A percentile compares a stretch with the other conserved stretches of the same genome.
phyloP scores from a whole-genome alignment of 2,888 invertebrate genomes.

The Eumacrocentrus americanus region DNA sequence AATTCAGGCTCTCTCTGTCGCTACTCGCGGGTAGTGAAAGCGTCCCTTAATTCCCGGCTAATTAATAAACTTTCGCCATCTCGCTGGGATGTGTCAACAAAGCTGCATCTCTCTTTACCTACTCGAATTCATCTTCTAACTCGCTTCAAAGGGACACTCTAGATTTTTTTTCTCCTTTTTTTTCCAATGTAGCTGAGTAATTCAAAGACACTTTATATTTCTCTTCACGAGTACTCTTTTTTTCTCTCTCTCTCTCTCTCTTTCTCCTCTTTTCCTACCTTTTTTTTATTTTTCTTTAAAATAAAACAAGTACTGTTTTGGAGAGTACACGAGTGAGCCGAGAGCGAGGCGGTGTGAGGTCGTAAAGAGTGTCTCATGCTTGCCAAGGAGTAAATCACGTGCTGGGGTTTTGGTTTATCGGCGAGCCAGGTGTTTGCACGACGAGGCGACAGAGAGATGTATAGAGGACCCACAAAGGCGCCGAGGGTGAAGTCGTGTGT shows the following conservation, averaged over 20 bases:
- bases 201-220: too few relatives aligned
- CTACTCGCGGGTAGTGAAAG: conserved; percentile 20
- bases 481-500: conserved; percentile 9
- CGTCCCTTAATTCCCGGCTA: conserved; percentile 54
- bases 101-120: conserved; percentile 33
- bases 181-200: background rate
- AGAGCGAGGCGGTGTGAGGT: background rate
- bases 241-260: too few relatives aligned
- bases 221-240: too few relatives aligned
- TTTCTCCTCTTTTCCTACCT: too few relatives aligned
- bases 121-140: conserved; percentile 37
- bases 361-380: background rate
- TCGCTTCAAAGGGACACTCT: conserved; percentile 31
- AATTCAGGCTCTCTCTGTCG: conserved; percentile 18
- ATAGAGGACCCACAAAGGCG: conserved; percentile 5
- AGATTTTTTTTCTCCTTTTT: conserved; percentile 5
- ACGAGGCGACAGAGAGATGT: background rate
- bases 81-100: conserved; percentile 32
- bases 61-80: conserved; percentile 58
- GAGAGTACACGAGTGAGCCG: background rate
- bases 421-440: conserved; percentile 26
- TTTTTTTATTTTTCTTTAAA: too few relatives aligned
- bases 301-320: background rate
- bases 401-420: conserved; percentile 34
- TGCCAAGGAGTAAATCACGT: conserved; percentile 33